Evolutionary conservation across 2,113 vertebrate species (phyloP).

Genomic region (Pycnonotus jocosus): DNA sequence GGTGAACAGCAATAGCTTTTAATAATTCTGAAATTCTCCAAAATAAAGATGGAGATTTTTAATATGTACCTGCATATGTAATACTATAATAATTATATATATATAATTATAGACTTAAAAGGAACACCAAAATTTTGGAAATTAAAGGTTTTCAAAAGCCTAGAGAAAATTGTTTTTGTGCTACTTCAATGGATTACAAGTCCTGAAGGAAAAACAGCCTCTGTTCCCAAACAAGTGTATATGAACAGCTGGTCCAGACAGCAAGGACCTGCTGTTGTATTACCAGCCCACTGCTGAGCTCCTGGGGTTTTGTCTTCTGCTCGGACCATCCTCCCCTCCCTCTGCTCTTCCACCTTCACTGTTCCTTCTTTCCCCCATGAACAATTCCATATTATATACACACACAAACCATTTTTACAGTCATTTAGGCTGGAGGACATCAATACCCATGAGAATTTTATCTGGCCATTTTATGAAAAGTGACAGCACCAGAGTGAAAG

Average conservation of each 20-base stretch:
- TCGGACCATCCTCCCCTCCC: background rate
- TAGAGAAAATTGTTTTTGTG: background rate
- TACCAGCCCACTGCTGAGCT: background rate
- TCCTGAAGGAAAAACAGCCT: background rate
- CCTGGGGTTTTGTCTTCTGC: background rate
- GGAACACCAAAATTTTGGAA: background rate
- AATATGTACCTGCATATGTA: background rate
- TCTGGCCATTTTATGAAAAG: conserved; percentile 18
- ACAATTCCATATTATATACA: background rate
- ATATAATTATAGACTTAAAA: background rate
- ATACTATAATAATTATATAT: background rate
- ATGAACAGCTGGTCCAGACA: conserved; percentile 29
- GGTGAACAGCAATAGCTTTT: background rate
- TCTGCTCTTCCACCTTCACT: background rate
- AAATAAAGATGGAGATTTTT: background rate
- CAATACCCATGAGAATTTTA: background rate
- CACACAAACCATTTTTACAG: background rate
- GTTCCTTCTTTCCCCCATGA: background rate
- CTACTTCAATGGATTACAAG: background rate
- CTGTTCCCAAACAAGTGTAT: background rate
- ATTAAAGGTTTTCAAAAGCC: background rate
- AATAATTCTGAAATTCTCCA: background rate
- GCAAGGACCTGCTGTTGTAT: conserved; percentile 5
- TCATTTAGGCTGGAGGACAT: background rate
- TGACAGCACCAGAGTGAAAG: conserved; percentile 26